phyloP scores from a whole-genome alignment of 2,113 vertebrate genomes.

The Megaceryle maxima region DNA sequence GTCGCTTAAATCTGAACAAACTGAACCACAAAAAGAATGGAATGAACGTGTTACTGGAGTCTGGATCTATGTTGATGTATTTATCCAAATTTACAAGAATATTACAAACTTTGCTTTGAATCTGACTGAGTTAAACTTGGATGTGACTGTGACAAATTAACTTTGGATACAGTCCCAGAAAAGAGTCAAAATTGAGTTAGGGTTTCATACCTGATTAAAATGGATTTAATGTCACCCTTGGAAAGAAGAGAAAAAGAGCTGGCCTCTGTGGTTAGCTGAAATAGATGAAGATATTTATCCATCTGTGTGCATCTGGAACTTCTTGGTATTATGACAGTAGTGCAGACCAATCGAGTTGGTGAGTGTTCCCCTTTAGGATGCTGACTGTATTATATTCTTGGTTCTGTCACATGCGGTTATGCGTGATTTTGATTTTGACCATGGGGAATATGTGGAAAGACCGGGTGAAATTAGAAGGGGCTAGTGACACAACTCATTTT shows the following conservation, averaged over 20 bases:
- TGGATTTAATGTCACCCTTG: conserved; percentile 26
- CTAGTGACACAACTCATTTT: conserved; percentile 44
- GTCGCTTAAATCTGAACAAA: background rate
- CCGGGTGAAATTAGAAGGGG: background rate
- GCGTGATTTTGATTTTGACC: conserved; percentile 15
- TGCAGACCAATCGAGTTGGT: background rate
- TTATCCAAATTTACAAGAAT: conserved; percentile 9
- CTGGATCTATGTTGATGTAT: background rate
- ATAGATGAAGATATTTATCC: background rate
- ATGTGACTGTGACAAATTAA: conserved; percentile 20
- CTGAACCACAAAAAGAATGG: background rate
- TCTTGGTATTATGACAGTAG: background rate
- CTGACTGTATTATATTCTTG: background rate
- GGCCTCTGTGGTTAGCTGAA: background rate
- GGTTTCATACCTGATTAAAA: conserved; percentile 36
- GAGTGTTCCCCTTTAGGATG: background rate
- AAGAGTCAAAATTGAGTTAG: conserved; percentile 38
- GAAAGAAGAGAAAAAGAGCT: background rate
- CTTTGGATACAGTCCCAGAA: conserved; percentile 29
- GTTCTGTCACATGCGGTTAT: background rate
- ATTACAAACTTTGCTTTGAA: conserved; percentile 17
- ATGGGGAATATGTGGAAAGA: background rate
- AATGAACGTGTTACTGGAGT: background rate
- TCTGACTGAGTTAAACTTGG: background rate
- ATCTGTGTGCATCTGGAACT: background rate